Conservation (phyloP, 1,140 invertebrate species). For the Hylaeus anthracinus region DNA sequence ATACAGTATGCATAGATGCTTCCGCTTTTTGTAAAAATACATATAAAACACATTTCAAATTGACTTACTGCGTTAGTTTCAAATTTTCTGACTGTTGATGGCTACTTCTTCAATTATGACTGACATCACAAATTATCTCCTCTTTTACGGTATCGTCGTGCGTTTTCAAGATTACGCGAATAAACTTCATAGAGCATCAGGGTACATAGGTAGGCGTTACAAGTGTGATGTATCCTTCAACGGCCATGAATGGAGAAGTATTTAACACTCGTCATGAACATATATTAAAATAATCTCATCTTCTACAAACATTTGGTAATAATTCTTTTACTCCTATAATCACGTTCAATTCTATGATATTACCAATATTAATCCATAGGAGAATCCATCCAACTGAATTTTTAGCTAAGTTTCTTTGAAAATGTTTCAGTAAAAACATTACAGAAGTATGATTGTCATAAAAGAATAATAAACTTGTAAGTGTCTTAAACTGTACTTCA, state of each 20-base stretch:
- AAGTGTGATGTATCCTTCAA: no score
- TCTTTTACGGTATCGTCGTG: no score
- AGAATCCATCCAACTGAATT: no score
- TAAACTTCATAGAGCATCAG: no score
- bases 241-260: background rate
- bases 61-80: background rate
- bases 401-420: constrained; percentile 1
- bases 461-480: constrained; percentile 2
- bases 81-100: no score
- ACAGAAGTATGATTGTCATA: constrained; percentile 21
- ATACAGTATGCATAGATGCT: background rate
- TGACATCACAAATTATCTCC: no score
- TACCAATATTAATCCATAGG: background rate
- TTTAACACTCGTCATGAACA: background rate
- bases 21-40: constrained; percentile 19
- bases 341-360: background rate
- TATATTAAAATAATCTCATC: background rate
- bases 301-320: background rate
- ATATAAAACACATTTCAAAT: constrained; percentile 2
- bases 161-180: no score
- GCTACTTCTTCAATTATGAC: no score
- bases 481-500: background rate
- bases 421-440: background rate
- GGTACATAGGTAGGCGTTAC: no score
- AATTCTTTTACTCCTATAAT: constrained; percentile 8